phyloP scores from a whole-genome alignment of 37 sponge, comb jelly and placozoan species.

The Ianthella basta region DNA sequence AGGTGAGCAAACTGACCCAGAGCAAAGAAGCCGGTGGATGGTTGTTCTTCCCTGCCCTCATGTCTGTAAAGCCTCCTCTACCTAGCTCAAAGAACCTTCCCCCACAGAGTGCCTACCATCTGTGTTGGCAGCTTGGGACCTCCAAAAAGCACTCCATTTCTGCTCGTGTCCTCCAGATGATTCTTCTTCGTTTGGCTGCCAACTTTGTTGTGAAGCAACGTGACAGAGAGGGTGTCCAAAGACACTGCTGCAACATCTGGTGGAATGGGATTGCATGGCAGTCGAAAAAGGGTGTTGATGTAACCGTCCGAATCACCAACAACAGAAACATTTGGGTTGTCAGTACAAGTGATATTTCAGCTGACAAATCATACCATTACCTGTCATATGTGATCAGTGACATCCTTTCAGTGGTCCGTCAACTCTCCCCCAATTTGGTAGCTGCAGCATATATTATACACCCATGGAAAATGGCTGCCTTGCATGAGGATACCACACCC shows the following conservation, averaged over 20 bases:
- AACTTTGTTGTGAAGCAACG: neutral
- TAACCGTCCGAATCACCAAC: neutral
- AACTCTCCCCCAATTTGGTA: neutral
- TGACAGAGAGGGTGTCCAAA: too few species aligned
- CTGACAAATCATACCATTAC: neutral
- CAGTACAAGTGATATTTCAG: neutral
- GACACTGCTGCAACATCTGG: neutral
- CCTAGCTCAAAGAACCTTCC: too few species aligned
- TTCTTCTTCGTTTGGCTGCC: constrained; percentile 1
- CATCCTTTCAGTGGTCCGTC: neutral
- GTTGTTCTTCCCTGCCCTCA: too few species aligned
- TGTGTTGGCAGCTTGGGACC: neutral
- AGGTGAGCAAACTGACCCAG: too few species aligned
- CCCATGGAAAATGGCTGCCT: neutral
- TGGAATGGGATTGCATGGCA: constrained; percentile 1
- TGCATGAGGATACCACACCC: constrained; percentile 6
- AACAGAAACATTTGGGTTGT: neutral
- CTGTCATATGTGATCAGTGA: neutral
- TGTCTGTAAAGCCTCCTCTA: too few species aligned
- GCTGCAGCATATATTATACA: neutral
- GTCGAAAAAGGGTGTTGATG: constrained; percentile 13
- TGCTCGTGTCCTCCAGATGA: constrained; percentile 19
- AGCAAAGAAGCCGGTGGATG: too few species aligned
- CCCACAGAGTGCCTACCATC: neutral
- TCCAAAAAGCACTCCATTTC: neutral